Conservation (phyloP, 2,113 vertebrate genomes). For the Dicerorhinus sumatrensis region DNA sequence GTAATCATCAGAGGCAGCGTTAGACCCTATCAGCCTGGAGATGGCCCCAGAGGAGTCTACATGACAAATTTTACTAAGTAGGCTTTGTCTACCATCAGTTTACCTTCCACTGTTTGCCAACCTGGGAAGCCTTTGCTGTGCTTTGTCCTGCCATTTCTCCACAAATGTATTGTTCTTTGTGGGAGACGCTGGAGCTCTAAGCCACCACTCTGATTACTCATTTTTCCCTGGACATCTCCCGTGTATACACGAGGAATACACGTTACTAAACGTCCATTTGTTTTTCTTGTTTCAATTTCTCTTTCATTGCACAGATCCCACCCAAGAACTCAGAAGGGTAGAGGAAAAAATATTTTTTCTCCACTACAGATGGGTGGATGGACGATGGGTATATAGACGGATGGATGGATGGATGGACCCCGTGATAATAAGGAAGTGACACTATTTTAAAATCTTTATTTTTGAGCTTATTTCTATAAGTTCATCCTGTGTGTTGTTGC, state of each 20-base stretch:
- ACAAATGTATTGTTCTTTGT: not conserved
- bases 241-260: not conserved
- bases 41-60: not conserved
- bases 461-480: not conserved
- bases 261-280: not conserved
- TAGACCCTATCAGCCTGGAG: not conserved
- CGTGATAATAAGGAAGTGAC: too few species aligned
- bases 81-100: not conserved
- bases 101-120: not conserved
- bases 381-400: not conserved
- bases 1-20: not conserved
- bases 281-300: not conserved
- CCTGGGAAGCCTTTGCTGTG: not conserved
- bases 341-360: not conserved
- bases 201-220: not conserved
- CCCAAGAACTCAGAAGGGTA: not conserved
- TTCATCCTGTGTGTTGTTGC: rapidly evolving
- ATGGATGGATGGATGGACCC: not conserved
- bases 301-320: not conserved
- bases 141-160: not conserved
- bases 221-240: not conserved
- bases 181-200: not conserved
- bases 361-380: not conserved
- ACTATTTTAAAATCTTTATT: not conserved
- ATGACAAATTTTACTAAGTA: not conserved